Evolutionary conservation across 2,113 vertebrate species (phyloP).

Genomic region (Rhinolophus sinicus): DNA sequence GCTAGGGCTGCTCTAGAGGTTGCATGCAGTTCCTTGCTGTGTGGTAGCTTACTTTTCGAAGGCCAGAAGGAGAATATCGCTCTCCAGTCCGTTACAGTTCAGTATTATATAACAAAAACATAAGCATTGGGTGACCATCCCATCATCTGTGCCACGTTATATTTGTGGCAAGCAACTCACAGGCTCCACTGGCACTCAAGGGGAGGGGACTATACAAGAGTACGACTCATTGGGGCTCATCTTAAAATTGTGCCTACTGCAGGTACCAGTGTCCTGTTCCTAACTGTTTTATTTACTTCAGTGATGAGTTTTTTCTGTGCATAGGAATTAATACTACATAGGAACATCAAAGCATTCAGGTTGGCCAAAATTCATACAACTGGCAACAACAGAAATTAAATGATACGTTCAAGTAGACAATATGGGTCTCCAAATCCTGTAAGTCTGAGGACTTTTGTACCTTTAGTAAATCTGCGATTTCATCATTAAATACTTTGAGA

Average conservation of each 20-base stretch:
- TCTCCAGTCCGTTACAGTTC: neutral
- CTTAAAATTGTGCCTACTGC: neutral
- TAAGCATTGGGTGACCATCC: neutral
- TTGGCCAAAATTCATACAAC: neutral
- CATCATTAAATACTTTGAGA: constrained; percentile 23
- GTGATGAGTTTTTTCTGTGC: neutral
- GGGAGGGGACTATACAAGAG: neutral
- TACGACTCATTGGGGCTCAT: neutral
- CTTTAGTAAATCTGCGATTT: neutral
- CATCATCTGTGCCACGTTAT: neutral
- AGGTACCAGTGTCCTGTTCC: neutral
- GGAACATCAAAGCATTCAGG: neutral
- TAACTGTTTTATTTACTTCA: neutral
- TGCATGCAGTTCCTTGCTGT: neutral
- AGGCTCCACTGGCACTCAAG: neutral
- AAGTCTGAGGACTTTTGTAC: neutral
- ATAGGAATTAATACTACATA: neutral
- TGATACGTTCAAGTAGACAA: neutral
- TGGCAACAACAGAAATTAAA: neutral
- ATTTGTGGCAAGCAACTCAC: neutral
- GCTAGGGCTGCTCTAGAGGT: neutral
- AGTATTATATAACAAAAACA: neutral
- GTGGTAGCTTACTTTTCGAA: neutral
- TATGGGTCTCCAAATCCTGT: neutral
- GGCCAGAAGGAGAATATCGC: neutral